These are phyloP conservation scores for Bombyx mori DNA, from an alignment of 1,140 invertebrate species.

Conservation along the genomic window ASM3026992v2 NC_085116.1:11170501-11171000, in stretches of 20 bases:
- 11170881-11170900: conserved; percentile 49
- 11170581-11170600: too few species aligned
- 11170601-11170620: too few species aligned
- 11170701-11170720: not conserved
- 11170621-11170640: too few species aligned
- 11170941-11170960: conserved; percentile 70
- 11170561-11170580: too few species aligned
- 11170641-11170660: too few species aligned
- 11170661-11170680: too few species aligned
- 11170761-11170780: too few species aligned
- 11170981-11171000: conserved; percentile 72
- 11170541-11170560: too few species aligned
- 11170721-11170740: not conserved
- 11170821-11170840: too few species aligned
- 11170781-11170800: too few species aligned
- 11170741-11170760: too few species aligned
- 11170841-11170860: not conserved
- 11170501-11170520: not conserved
- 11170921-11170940: conserved; percentile 71
- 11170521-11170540: not conserved
- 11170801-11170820: too few species aligned
- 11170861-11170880: conserved; percentile 32
- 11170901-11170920: conserved; percentile 69
- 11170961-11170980: conserved; percentile 71
- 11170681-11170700: not conserved